Percentiles rank a stretch among this genome's conserved stretches.
Evolutionary conservation across 2,888 invertebrate genomes (phyloP).

Genomic region (Drosophila subsilvestris): DNA sequence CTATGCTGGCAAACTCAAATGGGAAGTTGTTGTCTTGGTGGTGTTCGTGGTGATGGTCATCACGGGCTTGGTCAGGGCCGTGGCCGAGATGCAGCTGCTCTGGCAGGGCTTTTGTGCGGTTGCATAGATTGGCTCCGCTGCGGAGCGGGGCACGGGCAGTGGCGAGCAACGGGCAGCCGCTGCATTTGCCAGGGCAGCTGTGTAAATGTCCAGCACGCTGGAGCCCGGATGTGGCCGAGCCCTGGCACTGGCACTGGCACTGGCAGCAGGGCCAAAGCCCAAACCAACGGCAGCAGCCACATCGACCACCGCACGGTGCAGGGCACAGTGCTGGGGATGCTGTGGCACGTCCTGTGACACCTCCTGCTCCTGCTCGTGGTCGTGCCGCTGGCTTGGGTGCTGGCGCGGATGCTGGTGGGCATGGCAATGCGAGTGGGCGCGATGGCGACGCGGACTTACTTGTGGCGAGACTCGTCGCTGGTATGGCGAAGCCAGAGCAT

Average conservation of each 20-base stretch:
- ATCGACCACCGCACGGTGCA: conserved; percentile 69
- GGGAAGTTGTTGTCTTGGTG: conserved; percentile 56
- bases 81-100: conserved; percentile 74
- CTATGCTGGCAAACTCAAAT: conserved; percentile 34
- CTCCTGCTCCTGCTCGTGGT: conserved; percentile 5
- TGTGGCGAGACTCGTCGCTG: conserved; percentile 71
- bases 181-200: conserved; percentile 67
- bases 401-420: conserved; percentile 46
- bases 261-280: conserved; percentile 49
- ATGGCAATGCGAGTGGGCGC: conserved; percentile 64
- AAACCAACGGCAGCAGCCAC: conserved; percentile 67
- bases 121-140: conserved; percentile 81
- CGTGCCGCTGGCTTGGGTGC: conserved; percentile 29
- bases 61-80: conserved; percentile 77
- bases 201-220: conserved; percentile 70
- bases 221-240: conserved; percentile 19
- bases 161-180: conserved; percentile 49
- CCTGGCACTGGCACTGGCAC: conserved; percentile 17
- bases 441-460: conserved; percentile 76
- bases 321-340: conserved; percentile 48
- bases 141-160: conserved; percentile 52
- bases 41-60: conserved; percentile 70
- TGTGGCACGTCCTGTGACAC: neutral
- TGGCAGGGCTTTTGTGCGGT: conserved; percentile 82
- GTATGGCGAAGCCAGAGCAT: conserved; percentile 81